Conservation (phyloP, 37 sponge, comb jelly and placozoan species). For the Cliona cf. orientalis region DNA sequence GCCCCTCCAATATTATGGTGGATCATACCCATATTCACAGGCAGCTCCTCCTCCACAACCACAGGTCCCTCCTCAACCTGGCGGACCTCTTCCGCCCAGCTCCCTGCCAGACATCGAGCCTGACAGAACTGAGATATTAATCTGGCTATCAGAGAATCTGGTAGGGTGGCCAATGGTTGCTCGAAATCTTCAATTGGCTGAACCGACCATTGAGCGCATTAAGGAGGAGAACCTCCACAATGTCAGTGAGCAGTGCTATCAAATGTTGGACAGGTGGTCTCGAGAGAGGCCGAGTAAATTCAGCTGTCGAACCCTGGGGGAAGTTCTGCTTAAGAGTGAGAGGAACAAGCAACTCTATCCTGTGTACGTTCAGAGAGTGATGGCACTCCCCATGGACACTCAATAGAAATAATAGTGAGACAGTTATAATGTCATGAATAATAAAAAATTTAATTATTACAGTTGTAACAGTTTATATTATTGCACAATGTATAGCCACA, state of each 20-base stretch:
- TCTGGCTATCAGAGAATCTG: constrained; percentile 42
- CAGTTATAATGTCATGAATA: no score
- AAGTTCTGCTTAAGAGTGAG: constrained; percentile 26
- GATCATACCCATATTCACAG: background rate
- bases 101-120: constrained; percentile 17
- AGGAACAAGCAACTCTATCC: constrained; percentile 29
- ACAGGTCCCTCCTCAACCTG: background rate
- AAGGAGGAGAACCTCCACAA: constrained; percentile 8
- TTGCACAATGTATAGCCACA: no score
- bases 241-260: constrained; percentile 45
- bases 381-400: no score
- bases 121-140: background rate
- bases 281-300: background rate
- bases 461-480: no score
- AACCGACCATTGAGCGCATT: constrained; percentile 27
- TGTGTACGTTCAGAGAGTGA: constrained; percentile 18
- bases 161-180: constrained; percentile 63
- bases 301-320: constrained; percentile 32
- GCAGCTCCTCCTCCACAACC: background rate
- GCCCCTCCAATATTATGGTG: no score
- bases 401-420: no score
- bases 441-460: no score
- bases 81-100: background rate
- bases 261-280: constrained; percentile 45
- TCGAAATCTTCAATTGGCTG: constrained; percentile 32